Conservation (phyloP, 1,140 invertebrate genomes). For the Adoxophyes honmai region DNA sequence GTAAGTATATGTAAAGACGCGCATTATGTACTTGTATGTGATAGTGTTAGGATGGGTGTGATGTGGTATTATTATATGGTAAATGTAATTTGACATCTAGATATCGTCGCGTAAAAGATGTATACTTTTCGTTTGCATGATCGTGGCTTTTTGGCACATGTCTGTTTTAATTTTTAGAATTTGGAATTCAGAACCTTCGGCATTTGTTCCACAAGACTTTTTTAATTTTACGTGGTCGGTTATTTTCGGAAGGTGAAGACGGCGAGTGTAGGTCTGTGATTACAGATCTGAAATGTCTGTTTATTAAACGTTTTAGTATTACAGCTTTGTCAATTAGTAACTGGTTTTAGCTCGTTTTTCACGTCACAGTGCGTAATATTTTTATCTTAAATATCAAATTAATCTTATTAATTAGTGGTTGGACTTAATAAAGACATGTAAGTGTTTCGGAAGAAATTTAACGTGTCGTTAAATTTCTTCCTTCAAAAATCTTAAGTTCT, state of each 20-base stretch:
- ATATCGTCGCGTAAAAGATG: no score
- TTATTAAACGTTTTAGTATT: no score
- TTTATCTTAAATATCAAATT: no score
- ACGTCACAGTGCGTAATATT: no score
- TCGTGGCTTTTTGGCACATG: not conserved
- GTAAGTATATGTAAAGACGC: conserved; percentile 1
- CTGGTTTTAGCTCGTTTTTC: no score
- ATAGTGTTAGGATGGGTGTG: not conserved
- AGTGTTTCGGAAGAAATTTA: not conserved
- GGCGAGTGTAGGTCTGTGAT: not conserved
- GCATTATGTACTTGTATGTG: not conserved
- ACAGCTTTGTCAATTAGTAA: conserved; percentile 1
- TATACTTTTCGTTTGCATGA: not conserved
- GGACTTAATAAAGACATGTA: not conserved
- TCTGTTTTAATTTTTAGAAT: not conserved
- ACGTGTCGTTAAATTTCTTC: no score
- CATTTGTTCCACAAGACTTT: not conserved
- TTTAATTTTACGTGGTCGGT: no score
- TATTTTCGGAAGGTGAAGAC: no score
- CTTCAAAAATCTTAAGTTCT: no score
- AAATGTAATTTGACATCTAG: not conserved
- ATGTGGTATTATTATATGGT: not conserved
- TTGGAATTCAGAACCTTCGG: not conserved
- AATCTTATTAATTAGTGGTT: no score
- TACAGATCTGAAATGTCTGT: not conserved